Base-by-base conservation (phyloP, 2,888 invertebrate genomes). In the Calameuta idolon region DNA sequence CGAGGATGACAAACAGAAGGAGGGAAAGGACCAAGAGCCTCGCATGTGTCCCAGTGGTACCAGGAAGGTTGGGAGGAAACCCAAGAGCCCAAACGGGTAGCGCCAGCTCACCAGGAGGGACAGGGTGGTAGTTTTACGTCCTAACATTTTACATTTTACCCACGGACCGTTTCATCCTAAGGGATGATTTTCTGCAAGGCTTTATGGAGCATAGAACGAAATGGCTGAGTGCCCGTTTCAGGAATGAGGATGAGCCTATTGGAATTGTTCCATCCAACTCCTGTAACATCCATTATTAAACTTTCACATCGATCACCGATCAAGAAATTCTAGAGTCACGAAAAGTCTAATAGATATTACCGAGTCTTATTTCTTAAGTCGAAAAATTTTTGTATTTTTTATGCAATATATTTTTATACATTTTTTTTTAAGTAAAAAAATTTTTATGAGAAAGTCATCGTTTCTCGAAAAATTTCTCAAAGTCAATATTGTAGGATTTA, bases 111-210 rank as follows among this genome's bases (percentile, higher is more conserved):
- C 76, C 73, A 55, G 23, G 34, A 69, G 74, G 69, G 37, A 35
- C 34, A 73, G 74, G 78, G 76, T 78, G 73, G 76, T 76, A 75
- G 78, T 84, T 84, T 85, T 79, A 85, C 82, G 83, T 84, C 76
- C 83, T 80, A 83, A 81, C 82, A 84, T 85, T 85, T 83, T 83
- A 82, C 83, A 80, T 82, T 82, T 86, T 80, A 85, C 79, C 78
- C 82, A 83, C 83, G 83, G 81, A 80, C 83, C 84, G 83, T 86
- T 86, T 85, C 83, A 82, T 83, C 77, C 81, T 84, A 85, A 86
- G 85, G 83, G 85, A 86, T 83, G 83, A 85, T 83, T 85, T 85
- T 85, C 80, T 81, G 78, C 75, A 80, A 76, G 81, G 81, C 79
- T 86, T 86, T 83, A 86, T 84, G 84, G 81, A 78, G 81, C 83